Percentiles rank a stretch among this genome's conserved stretches.
Conservation (phyloP, 2,113 vertebrate species). For the Probosciger aterrimus region DNA sequence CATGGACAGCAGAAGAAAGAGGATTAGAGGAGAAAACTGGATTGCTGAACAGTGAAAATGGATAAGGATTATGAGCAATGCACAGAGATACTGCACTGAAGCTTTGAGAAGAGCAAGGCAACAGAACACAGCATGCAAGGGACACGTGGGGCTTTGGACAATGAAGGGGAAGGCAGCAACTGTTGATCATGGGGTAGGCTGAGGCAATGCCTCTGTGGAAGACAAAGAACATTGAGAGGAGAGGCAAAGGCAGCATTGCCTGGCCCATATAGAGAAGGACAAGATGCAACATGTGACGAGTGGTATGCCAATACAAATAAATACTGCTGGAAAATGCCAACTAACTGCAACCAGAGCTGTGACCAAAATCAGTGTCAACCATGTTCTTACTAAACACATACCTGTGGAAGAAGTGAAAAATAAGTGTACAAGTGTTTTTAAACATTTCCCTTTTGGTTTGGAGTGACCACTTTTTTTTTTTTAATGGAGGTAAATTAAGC, state of each 20-base stretch:
- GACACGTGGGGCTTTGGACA: not conserved
- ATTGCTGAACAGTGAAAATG: not conserved
- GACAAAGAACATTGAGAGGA: not conserved
- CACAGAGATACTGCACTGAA: not conserved
- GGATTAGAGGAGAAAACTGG: not conserved
- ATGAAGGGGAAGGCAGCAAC: not conserved
- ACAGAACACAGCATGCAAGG: not conserved
- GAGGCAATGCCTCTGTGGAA: not conserved
- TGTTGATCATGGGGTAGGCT: not conserved
- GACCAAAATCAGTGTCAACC: not conserved
- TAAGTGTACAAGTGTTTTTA: not conserved
- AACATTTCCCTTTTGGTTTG: not conserved
- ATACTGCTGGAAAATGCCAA: not conserved
- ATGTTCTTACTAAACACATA: not conserved
- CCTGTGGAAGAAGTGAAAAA: not conserved
- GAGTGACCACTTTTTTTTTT: fast-evolving
- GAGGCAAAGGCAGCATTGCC: not conserved
- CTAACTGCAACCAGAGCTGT: not conserved
- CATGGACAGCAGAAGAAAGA: not conserved
- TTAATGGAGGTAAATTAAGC: not conserved
- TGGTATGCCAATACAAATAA: not conserved
- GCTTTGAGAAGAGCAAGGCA: not conserved
- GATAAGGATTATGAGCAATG: not conserved
- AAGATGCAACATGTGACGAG: not conserved
- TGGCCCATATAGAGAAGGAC: not conserved